A percentile compares a stretch with the other conserved stretches of the same genome.
Evolutionary conservation across 1,140 invertebrate species (phyloP).

Genomic region (Atopsyche davidsoni): DNA sequence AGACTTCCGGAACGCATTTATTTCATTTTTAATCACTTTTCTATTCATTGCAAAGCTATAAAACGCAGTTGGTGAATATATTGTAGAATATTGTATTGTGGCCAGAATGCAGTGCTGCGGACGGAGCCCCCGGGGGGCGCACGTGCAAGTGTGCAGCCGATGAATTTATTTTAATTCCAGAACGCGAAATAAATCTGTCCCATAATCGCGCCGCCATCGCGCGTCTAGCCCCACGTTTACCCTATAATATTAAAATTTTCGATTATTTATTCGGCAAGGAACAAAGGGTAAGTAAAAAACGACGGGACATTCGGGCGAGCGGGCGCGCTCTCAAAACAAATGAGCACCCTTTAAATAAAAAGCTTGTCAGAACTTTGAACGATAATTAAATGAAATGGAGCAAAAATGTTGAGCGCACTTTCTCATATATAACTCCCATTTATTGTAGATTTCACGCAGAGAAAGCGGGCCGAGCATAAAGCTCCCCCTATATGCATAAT

Average conservation of each 20-base stretch:
- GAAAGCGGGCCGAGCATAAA: background rate
- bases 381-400: constrained; percentile 31
- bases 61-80: too few species aligned
- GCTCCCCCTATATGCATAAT: constrained; percentile 29
- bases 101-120: too few species aligned
- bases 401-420: constrained; percentile 29
- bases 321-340: background rate
- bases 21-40: too few species aligned
- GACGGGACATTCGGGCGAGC: background rate
- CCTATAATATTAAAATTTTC: background rate
- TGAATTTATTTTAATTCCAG: too few species aligned
- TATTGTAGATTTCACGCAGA: constrained; percentile 28
- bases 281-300: constrained; percentile 7
- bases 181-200: too few species aligned
- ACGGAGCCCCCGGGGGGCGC: too few species aligned
- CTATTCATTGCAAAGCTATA: too few species aligned
- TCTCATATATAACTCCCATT: constrained; percentile 26
- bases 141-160: too few species aligned
- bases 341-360: constrained; percentile 23
- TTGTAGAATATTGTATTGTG: too few species aligned
- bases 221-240: too few species aligned
- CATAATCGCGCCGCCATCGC: too few species aligned
- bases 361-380: constrained; percentile 28
- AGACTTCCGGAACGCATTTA: too few species aligned
- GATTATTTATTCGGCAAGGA: constrained; percentile 1